These are phyloP conservation scores for Hylia prasina DNA, from an alignment of 2,113 vertebrate species.

Conservation along the genomic window DNA sequence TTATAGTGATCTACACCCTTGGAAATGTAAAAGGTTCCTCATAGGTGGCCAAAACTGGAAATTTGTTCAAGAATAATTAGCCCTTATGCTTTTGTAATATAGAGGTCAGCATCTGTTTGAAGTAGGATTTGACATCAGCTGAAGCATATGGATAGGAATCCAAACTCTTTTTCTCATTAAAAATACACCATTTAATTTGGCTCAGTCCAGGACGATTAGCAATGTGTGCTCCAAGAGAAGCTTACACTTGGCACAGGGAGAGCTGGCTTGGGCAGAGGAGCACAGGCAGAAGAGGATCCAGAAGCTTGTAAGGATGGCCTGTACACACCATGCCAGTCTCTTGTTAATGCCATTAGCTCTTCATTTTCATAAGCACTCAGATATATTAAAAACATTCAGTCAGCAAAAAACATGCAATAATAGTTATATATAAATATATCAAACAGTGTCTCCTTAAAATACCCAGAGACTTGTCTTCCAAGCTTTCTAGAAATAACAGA, in stretches of 20 bases:
- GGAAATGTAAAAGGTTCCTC: background rate
- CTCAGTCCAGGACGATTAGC: conserved; percentile 29
- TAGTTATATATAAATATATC: background rate
- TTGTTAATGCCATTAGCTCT: background rate
- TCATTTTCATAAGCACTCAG: background rate
- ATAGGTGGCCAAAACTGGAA: background rate
- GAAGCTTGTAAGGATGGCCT: background rate
- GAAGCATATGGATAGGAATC: conserved; percentile 54
- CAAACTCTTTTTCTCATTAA: conserved; percentile 56
- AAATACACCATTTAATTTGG: conserved; percentile 66
- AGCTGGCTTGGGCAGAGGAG: background rate
- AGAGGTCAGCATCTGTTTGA: conserved; percentile 61
- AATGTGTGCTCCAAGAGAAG: conserved; percentile 6
- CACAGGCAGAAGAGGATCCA: background rate
- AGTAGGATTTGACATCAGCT: conserved; percentile 47
- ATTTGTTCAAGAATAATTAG: conserved; percentile 23
- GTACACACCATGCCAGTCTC: background rate
- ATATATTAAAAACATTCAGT: background rate
- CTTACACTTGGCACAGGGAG: background rate
- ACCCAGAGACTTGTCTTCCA: background rate
- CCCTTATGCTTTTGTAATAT: conserved; percentile 1
- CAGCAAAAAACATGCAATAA: background rate
- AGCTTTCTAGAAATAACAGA: background rate
- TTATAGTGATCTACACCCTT: background rate
- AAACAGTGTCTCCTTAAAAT: background rate